Percentiles rank a stretch among this genome's conserved stretches.
phyloP scores from a whole-genome alignment of 92 coral and sea anemone species.

The Phenganax stokvisi region DNA sequence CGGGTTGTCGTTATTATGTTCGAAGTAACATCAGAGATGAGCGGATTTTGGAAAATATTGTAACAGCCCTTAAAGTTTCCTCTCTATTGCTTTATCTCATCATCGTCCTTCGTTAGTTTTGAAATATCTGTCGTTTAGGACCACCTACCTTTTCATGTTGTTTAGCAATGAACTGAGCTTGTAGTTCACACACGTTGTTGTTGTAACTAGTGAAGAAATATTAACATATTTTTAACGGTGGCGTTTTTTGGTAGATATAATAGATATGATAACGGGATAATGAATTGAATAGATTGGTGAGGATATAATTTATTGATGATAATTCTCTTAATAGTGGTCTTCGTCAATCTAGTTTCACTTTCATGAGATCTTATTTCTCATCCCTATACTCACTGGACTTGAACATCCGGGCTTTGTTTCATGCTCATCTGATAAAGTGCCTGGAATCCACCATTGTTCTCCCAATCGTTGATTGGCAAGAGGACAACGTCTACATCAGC shows the following conservation, averaged over 20 bases:
- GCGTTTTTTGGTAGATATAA: constrained; percentile 17
- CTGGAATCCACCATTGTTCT: constrained; percentile 69
- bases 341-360: no score
- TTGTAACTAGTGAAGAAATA: constrained; percentile 53
- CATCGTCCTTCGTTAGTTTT: no score
- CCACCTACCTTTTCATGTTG: constrained; percentile 70
- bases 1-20: neutral
- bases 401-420: constrained; percentile 71
- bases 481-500: constrained; percentile 68
- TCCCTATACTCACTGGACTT: constrained; percentile 53
- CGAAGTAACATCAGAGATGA: no score
- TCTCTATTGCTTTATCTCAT: no score
- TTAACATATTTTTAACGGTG: no score
- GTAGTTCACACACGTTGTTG: constrained; percentile 72
- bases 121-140: neutral
- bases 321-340: neutral
- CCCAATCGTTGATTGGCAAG: constrained; percentile 91
- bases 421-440: constrained; percentile 79
- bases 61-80: no score
- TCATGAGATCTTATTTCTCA: neutral
- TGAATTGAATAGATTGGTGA: neutral
- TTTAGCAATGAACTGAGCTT: constrained; percentile 70
- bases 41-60: no score
- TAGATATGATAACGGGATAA: neutral
- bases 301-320: neutral